Conservation (phyloP, 2,113 vertebrate genomes). For the Charadrius vociferus region DNA sequence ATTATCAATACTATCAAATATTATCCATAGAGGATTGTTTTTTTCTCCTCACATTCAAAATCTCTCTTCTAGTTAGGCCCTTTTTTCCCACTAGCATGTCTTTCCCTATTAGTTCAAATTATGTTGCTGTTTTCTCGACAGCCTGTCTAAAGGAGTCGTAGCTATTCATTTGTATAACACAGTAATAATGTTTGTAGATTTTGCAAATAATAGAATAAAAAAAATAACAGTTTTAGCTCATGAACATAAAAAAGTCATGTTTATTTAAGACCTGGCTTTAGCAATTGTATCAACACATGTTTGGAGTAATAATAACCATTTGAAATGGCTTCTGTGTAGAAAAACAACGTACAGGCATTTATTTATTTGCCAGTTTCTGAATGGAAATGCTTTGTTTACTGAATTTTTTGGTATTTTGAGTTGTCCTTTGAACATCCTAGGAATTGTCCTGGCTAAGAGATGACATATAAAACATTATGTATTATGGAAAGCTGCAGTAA, state of each 20-base stretch:
- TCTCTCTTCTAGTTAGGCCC: not conserved
- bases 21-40: not conserved
- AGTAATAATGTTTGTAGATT: slow-evolving; percentile 5
- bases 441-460: not conserved
- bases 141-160: not conserved
- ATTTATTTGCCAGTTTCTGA: not conserved
- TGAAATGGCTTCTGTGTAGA: not conserved
- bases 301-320: slow-evolving; percentile 3
- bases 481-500: not conserved
- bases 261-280: slow-evolving; percentile 8
- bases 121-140: not conserved
- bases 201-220: not conserved
- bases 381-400: not conserved
- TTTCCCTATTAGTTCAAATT: slow-evolving; percentile 6
- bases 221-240: not conserved
- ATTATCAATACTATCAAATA: not conserved
- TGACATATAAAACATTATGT: not conserved
- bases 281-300: not conserved
- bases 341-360: not conserved
- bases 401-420: not conserved
- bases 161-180: not conserved
- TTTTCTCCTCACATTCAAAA: not conserved
- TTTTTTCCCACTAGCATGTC: not conserved
- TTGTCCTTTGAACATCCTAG: not conserved
- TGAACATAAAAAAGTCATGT: not conserved